Evolutionary conservation across 1,140 invertebrate genomes (phyloP).

Genomic region (Drosophila tristis): DNA sequence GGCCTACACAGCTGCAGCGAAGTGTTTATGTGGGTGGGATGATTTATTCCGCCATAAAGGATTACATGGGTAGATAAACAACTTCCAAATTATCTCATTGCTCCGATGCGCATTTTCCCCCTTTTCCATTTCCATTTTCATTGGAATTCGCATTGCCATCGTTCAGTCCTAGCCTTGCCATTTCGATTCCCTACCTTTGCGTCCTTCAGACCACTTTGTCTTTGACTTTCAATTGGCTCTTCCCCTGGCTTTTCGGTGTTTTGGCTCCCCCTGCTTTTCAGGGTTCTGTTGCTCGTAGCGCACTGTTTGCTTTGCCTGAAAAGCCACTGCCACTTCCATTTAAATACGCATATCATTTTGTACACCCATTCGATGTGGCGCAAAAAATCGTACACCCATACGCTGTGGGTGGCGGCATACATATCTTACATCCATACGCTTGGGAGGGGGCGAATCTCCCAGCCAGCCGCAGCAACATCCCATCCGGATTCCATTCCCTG

Average conservation of each 20-base stretch:
- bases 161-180: no score
- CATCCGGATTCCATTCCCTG: background rate
- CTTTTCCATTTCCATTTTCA: background rate
- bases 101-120: background rate
- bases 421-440: slow-evolving; percentile 1
- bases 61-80: slow-evolving; percentile 30
- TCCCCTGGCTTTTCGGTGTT: background rate
- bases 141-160: background rate
- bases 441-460: no score
- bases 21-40: background rate
- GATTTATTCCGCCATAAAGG: slow-evolving; percentile 6
- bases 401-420: background rate
- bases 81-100: slow-evolving; percentile 20
- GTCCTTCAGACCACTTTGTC: slow-evolving; percentile 19
- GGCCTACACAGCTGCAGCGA: background rate
- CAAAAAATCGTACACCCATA: slow-evolving; percentile 6
- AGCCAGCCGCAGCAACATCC: background rate
- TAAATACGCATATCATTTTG: slow-evolving; percentile 78
- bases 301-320: slow-evolving; percentile 8
- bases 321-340: slow-evolving; percentile 52
- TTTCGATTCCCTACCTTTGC: no score
- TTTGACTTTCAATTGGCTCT: slow-evolving; percentile 16
- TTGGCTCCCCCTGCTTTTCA: background rate
- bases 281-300: slow-evolving; percentile 10
- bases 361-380: slow-evolving; percentile 21